phyloP scores from a whole-genome alignment of 2,797 vertebrate genomes.

The Threskiornis aethiopicus region DNA sequence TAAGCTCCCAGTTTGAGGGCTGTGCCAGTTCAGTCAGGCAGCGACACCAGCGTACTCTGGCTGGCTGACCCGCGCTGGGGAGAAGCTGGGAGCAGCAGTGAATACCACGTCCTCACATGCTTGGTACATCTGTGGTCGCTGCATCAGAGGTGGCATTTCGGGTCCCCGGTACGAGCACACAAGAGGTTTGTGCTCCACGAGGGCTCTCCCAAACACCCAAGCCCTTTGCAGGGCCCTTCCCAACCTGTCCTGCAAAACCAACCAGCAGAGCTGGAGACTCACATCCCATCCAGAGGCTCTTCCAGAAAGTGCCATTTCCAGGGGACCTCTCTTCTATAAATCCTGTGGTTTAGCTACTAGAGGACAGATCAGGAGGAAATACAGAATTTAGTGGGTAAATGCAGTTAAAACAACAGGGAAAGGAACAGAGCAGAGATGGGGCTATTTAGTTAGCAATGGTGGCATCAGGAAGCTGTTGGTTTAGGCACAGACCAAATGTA shows the following conservation, averaged over 20 bases:
- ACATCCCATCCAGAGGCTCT: neutral
- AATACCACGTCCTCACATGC: rapidly evolving
- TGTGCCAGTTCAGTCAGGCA: neutral
- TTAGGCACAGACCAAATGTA: neutral
- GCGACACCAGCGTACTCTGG: rapidly evolving
- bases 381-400: neutral
- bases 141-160: neutral
- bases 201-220: neutral
- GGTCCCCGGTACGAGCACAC: rapidly evolving
- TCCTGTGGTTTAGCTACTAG: neutral
- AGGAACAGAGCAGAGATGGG: neutral
- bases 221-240: neutral
- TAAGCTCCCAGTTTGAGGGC: neutral
- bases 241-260: neutral
- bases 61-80: neutral
- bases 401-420: neutral
- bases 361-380: neutral
- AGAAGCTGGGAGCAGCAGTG: neutral
- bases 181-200: rapidly evolving
- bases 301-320: neutral
- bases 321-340: neutral
- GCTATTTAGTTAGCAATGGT: neutral
- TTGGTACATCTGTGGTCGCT: neutral
- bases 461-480: neutral
- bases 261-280: neutral